A percentile compares a stretch with the other conserved stretches of the same genome.
Conservation (phyloP, 2,113 vertebrate genomes). For the Paramisgurnus dabryanus region DNA sequence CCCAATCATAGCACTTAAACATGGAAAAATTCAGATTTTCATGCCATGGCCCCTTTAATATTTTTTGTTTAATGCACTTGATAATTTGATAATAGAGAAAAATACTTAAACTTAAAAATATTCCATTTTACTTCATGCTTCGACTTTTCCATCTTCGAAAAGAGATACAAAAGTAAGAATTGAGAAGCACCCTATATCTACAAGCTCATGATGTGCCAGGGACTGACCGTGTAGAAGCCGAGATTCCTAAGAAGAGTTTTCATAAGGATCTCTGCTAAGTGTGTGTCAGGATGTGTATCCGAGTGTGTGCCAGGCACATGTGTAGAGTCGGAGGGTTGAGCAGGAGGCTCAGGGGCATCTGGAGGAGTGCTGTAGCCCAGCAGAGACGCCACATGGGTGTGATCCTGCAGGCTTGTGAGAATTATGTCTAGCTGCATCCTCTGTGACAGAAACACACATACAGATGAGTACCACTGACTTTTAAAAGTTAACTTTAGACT, state of each 20-base stretch:
- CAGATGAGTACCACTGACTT: neutral
- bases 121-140: too few relatives aligned
- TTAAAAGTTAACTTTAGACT: neutral
- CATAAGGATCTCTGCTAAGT: slow-evolving; percentile 97
- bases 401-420: slow-evolving; percentile 95
- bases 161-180: too few relatives aligned
- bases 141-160: too few relatives aligned
- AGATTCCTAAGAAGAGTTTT: slow-evolving; percentile 96
- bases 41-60: too few relatives aligned
- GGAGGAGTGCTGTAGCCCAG: slow-evolving; percentile 92
- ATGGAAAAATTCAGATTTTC: too few relatives aligned
- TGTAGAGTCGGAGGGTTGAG: slow-evolving; percentile 72
- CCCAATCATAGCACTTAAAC: too few relatives aligned
- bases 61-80: too few relatives aligned
- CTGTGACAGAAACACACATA: slow-evolving; percentile 60
- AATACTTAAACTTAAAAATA: too few relatives aligned
- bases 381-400: slow-evolving; percentile 94
- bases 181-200: neutral
- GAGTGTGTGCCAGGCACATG: slow-evolving; percentile 70
- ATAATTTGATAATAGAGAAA: too few relatives aligned
- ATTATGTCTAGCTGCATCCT: slow-evolving; percentile 99
- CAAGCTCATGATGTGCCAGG: neutral
- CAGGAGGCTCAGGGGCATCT: slow-evolving; percentile 81
- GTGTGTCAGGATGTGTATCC: slow-evolving; percentile 86
- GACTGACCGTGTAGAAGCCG: slow-evolving; percentile 94